Evolutionary conservation across 2,888 invertebrate species (phyloP).

Genomic region (Amphipyra tragopoginis): DNA sequence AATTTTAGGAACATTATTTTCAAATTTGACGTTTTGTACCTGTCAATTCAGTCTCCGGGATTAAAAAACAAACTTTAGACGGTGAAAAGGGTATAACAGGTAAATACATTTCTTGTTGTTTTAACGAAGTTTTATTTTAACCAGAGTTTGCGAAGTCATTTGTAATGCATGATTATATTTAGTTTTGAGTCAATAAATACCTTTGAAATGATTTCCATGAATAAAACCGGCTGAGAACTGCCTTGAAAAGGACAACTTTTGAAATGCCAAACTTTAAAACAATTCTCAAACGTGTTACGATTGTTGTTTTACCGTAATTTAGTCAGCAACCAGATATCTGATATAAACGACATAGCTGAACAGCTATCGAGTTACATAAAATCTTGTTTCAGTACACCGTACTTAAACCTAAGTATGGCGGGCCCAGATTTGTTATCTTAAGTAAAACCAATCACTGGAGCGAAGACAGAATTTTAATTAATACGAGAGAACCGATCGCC

Average conservation of each 20-base stretch:
- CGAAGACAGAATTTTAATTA: slow-evolving; percentile 76
- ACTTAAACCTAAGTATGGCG: slow-evolving; percentile 47
- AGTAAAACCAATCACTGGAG: slow-evolving; percentile 69
- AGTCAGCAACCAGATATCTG: slow-evolving; percentile 24
- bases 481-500: slow-evolving; percentile 63
- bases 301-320: slow-evolving; percentile 24
- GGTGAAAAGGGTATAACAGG: not conserved
- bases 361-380: slow-evolving; percentile 38
- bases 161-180: no score
- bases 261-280: slow-evolving; percentile 17
- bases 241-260: slow-evolving; percentile 12
- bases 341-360: slow-evolving; percentile 17
- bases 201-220: not conserved
- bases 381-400: slow-evolving; percentile 40
- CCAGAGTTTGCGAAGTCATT: not conserved
- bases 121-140: no score
- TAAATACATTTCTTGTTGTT: slow-evolving; percentile 25
- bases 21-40: no score
- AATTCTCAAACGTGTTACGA: slow-evolving; percentile 33
- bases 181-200: not conserved
- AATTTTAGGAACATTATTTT: no score
- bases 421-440: slow-evolving; percentile 67
- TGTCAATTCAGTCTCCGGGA: no score
- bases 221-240: not conserved
- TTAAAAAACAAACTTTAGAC: no score